Evolutionary conservation across 2,888 invertebrate genomes (phyloP).

Genomic region (Hylaea fasciaria): DNA sequence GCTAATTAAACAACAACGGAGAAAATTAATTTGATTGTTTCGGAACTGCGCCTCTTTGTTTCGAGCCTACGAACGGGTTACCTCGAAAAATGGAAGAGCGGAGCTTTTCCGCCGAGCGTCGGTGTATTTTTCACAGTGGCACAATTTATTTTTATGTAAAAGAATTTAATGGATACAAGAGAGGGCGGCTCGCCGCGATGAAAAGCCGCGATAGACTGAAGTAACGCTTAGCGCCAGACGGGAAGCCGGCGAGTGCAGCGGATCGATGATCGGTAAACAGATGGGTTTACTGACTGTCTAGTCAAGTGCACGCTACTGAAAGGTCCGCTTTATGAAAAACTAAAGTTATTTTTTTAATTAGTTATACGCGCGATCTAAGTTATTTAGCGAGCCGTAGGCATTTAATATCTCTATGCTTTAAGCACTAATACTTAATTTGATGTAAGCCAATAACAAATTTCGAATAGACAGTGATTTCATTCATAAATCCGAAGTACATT

Average conservation of each 20-base stretch:
- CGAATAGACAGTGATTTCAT: no score
- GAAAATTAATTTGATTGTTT: slow-evolving; percentile 84
- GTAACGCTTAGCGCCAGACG: slow-evolving; percentile 65
- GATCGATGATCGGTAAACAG: slow-evolving; percentile 56
- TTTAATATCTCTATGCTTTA: no score
- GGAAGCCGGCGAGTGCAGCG: slow-evolving; percentile 70
- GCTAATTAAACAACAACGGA: slow-evolving; percentile 84
- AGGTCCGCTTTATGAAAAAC: no score
- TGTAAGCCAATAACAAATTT: background rate
- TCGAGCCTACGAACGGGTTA: slow-evolving; percentile 69
- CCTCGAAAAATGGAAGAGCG: slow-evolving; percentile 72
- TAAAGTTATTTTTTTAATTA: no score
- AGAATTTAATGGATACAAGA: slow-evolving; percentile 45
- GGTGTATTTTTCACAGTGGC: slow-evolving; percentile 56
- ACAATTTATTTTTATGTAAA: slow-evolving; percentile 58
- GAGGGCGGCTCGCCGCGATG: slow-evolving; percentile 57
- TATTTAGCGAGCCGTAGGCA: no score
- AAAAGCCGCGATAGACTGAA: slow-evolving; percentile 68
- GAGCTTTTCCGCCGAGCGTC: slow-evolving; percentile 55
- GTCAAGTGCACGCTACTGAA: slow-evolving; percentile 21
- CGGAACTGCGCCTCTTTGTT: slow-evolving; percentile 80
- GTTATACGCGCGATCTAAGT: background rate
- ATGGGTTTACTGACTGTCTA: slow-evolving; percentile 49
- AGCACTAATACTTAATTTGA: no score
- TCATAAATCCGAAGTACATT: no score